phyloP scores from a whole-genome alignment of 2,888 invertebrate genomes.

The Epirrita christyi region DNA sequence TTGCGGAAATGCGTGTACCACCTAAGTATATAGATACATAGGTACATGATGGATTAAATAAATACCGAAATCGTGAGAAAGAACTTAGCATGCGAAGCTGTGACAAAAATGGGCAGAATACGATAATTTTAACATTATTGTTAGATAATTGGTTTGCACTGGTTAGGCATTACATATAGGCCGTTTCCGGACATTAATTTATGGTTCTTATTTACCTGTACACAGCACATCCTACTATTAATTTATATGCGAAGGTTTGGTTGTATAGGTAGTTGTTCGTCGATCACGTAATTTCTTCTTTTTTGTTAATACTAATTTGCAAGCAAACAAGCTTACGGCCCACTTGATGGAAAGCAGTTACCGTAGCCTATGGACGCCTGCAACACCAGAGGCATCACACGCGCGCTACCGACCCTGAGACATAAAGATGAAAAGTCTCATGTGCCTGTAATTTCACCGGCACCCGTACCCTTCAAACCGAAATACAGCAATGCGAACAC shows the following conservation, averaged over 20 bases:
- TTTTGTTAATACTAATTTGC: too few species aligned
- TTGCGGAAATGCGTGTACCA: constrained; percentile 5
- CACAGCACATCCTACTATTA: neutral
- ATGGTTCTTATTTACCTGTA: neutral
- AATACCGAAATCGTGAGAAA: constrained; percentile 5
- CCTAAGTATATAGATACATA: neutral
- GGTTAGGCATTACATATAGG: neutral
- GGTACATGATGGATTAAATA: neutral
- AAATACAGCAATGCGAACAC: too few species aligned
- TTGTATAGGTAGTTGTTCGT: too few species aligned
- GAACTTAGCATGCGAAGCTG: neutral
- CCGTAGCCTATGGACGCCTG: too few species aligned
- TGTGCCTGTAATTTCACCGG: too few species aligned
- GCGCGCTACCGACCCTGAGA: too few species aligned
- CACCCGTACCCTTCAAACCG: too few species aligned
- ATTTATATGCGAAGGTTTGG: neutral
- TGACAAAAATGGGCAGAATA: constrained; percentile 1
- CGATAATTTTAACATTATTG: neutral
- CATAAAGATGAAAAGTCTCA: too few species aligned
- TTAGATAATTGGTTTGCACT: neutral
- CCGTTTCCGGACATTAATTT: neutral
- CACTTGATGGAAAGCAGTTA: too few species aligned
- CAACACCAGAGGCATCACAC: too few species aligned
- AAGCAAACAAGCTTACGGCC: too few species aligned
- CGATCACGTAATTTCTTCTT: too few species aligned